Evolutionary conservation across 2,113 vertebrate genomes (phyloP).

Genomic region (Seriola quinqueradiata): DNA sequence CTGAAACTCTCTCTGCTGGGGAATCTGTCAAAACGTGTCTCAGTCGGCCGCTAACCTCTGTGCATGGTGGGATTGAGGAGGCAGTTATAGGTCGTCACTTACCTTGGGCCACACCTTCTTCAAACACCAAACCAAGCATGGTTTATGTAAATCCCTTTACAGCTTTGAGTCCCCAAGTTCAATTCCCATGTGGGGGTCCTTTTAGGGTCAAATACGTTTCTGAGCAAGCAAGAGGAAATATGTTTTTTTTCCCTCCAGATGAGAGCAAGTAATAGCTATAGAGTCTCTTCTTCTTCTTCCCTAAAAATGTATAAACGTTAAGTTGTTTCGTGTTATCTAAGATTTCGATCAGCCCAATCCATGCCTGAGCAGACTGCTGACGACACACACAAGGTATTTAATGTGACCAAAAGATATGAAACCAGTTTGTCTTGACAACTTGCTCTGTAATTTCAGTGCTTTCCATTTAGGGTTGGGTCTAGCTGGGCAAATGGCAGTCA

Average conservation of each 20-base stretch:
- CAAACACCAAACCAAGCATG: neutral
- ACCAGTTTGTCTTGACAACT: neutral
- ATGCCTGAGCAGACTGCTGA: neutral
- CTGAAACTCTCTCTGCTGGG: slow-evolving; percentile 62
- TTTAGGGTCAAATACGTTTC: slow-evolving; percentile 3
- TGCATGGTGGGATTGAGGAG: neutral
- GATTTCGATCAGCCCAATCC: neutral
- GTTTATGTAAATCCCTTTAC: neutral
- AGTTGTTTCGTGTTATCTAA: neutral
- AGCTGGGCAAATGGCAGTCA: neutral
- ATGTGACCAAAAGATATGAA: neutral
- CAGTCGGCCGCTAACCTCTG: slow-evolving; percentile 8
- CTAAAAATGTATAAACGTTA: neutral
- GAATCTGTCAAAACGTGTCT: slow-evolving; percentile 79
- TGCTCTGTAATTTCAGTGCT: neutral
- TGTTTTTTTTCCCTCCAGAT: neutral
- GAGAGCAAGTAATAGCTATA: neutral
- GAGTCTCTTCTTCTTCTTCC: too few species aligned
- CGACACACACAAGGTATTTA: neutral
- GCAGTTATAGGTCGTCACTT: neutral
- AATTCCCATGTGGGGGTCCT: neutral
- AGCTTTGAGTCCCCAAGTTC: neutral
- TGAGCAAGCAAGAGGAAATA: neutral
- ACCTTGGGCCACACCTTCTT: neutral
- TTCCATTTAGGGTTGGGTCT: neutral